Evolutionary conservation across 2,888 invertebrate species (phyloP), one percentile per base, ranked within the genome.

Genomic region (Synergus laeviventris): DNA sequence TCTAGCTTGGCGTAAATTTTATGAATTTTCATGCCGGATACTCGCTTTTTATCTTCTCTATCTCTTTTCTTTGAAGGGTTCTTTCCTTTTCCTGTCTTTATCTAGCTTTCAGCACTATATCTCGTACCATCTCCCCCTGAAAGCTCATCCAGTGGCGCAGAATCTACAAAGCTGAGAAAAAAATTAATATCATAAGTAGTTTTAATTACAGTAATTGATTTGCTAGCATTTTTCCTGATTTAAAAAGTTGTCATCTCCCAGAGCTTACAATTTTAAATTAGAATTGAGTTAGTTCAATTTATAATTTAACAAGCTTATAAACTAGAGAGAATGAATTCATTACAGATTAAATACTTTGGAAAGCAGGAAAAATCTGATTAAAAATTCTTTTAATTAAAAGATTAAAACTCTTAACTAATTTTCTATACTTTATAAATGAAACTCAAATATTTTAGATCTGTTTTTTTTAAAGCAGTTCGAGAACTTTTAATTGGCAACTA

Each of bases 21-120:
- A 78, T 80, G 75, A 80, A 80, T 80, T 80, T 78, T 74, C 78
- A 80, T 76, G 76, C 61, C 74, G 64, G 42, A 42, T 74, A 38
- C 70, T 75, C 73, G 59, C 64, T 54, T 64, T 54, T 36, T 36
- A 56, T 42, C 45, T 42, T 49, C 38, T 62, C 24, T n/a, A n/a
- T 1, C 45, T 60, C 45, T 74, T 74, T 60, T 42, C 60, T 60
- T 61, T 16, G 4, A 70, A 12, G n/a, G 21, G 45, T 24, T 42
- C 39, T 31, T 49, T 31, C 49, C 49, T 49, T 24, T 49, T 31
- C 2, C 31, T 70, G 9, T 70, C 70, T 31, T 49, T 70, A 45
- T 49, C 70, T 14, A 16, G 18, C n/a, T 24, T 66, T 66, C 49
- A 66, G 9, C 42, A 45, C n/a, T 16, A 49, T 45, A 49, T 45